A percentile compares a stretch with the other conserved stretches of the same genome.
Evolutionary conservation across 1,140 invertebrate species (phyloP).

Genomic region (Triops longicaudatus): DNA sequence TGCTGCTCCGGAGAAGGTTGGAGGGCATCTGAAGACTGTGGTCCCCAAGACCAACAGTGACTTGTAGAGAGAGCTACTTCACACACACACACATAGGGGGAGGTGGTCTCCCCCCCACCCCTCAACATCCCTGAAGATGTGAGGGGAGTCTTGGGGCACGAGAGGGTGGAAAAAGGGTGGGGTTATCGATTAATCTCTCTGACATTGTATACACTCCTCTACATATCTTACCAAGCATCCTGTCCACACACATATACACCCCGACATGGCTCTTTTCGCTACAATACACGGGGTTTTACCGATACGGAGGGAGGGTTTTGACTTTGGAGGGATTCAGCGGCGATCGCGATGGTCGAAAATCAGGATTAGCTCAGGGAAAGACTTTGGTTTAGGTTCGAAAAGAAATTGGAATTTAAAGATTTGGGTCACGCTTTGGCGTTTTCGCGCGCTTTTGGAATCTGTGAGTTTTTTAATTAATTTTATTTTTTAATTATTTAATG

Average conservation of each 20-base stretch:
- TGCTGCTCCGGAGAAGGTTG: neutral
- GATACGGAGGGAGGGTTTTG: neutral
- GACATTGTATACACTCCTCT: neutral
- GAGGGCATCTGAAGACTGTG: neutral
- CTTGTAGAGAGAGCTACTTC: slow-evolving; percentile 7
- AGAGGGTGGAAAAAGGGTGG: neutral
- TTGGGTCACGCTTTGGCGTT: no score
- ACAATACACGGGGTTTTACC: neutral
- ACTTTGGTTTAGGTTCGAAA: no score
- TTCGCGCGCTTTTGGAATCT: no score
- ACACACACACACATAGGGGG: neutral
- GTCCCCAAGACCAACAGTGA: slow-evolving; percentile 1
- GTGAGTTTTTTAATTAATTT: no score
- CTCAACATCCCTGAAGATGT: neutral
- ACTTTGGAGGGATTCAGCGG: neutral
- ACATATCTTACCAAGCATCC: no score
- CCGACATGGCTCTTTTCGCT: neutral
- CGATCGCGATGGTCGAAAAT: no score
- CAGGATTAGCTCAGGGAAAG: no score
- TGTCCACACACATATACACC: neutral
- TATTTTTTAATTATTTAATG: no score
- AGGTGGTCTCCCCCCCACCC: neutral
- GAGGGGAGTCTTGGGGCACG: neutral
- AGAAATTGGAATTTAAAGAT: no score
- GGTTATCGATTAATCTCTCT: slow-evolving; percentile 5